A percentile compares a stretch with the other conserved stretches of the same genome.
These are phyloP conservation scores for Mylabris sibirica DNA, from an alignment of 2,888 invertebrate species.

Conservation along the genomic window DNA sequence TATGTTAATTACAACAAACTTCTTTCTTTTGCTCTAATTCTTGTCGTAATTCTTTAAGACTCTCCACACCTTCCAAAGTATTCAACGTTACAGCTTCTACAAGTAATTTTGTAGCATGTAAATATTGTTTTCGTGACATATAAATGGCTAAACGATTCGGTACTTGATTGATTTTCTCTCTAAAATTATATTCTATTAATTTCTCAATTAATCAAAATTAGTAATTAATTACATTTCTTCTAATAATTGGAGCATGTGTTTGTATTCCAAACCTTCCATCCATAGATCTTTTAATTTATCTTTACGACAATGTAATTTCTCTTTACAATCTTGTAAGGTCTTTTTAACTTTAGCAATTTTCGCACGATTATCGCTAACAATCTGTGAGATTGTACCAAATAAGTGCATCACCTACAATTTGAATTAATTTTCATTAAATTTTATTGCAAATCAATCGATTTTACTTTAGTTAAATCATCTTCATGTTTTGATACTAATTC, in stretches of 20 bases:
- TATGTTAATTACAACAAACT: conserved; percentile 52
- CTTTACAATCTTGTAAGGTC: conserved; percentile 83
- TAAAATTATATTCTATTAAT: conserved; percentile 54
- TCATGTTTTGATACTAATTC: conserved; percentile 89
- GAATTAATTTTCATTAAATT: conserved; percentile 17
- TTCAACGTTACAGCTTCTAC: conserved; percentile 74
- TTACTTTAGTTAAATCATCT: conserved; percentile 84
- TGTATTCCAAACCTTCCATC: conserved; percentile 96
- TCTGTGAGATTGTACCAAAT: conserved; percentile 78
- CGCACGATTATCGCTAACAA: conserved; percentile 78
- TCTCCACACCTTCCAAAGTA: conserved; percentile 82
- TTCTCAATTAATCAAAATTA: not conserved
- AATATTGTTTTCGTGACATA: conserved; percentile 77
- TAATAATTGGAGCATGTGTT: conserved; percentile 85
- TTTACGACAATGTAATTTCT: conserved; percentile 84
- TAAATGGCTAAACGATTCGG: conserved; percentile 72
- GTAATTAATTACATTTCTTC: conserved; percentile 80
- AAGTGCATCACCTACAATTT: conserved; percentile 65
- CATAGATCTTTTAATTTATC: conserved; percentile 94
- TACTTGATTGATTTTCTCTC: conserved; percentile 78
- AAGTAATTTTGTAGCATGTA: conserved; percentile 84
- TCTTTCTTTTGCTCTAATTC: conserved; percentile 76
- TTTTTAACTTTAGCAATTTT: conserved; percentile 81
- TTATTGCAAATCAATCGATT: not conserved
- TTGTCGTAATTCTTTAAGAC: conserved; percentile 78